Conservation (phyloP, 2,797 vertebrate genomes). For the Sebastes vulpes region DNA sequence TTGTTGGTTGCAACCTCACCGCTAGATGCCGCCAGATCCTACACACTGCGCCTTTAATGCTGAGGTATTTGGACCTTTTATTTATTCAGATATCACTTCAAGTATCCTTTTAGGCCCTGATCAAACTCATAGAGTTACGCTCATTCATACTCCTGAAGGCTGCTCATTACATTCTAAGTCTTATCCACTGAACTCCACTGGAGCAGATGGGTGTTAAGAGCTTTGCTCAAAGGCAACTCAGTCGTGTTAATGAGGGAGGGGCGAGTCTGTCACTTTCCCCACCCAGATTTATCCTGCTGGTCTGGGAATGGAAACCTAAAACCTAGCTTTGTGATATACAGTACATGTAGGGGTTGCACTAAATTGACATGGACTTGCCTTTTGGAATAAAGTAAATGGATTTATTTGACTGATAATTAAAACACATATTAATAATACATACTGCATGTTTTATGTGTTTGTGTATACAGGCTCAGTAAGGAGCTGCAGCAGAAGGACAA, state of each 20-base stretch:
- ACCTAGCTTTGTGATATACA: not conserved
- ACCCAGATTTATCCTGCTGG: not conserved
- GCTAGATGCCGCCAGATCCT: too few species aligned
- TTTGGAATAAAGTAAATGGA: not conserved
- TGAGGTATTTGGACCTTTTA: not conserved
- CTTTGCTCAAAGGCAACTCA: not conserved
- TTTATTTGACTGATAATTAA: not conserved
- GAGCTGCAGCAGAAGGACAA: constrained; percentile 94
- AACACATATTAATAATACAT: not conserved
- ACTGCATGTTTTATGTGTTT: constrained; percentile 5
- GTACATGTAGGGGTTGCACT: not conserved
- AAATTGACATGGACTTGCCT: not conserved
- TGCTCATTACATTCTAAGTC: not conserved
- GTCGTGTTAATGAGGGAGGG: not conserved
- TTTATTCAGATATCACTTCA: not conserved
- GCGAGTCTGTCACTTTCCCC: not conserved
- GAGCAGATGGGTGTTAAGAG: not conserved
- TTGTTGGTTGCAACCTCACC: too few species aligned
- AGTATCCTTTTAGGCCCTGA: not conserved
- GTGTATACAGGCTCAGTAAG: constrained; percentile 86
- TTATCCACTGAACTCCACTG: not conserved
- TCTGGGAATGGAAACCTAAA: not conserved
- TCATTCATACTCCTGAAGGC: not conserved
- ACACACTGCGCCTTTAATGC: not conserved
- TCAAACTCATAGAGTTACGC: not conserved